Percentiles rank a stretch among this genome's conserved stretches.
These are phyloP conservation scores for Stenodera caucasica DNA, from an alignment of 2,888 invertebrate species.

Conservation along the genomic window DNA sequence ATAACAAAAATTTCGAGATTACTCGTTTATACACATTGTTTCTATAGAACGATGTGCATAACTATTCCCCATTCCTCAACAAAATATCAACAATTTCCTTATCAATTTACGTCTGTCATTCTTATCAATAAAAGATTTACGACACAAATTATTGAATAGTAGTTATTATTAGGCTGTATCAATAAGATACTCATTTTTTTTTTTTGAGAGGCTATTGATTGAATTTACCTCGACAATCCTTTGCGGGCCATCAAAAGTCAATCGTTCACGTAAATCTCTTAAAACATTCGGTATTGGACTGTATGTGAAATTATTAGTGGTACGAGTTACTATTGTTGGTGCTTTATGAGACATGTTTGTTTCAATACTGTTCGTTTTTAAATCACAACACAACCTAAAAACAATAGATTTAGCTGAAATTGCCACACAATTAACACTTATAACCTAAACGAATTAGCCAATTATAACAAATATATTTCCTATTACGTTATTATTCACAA, in stretches of 20 bases:
- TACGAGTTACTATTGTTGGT: background rate
- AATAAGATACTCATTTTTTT: too few relatives aligned
- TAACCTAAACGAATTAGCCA: background rate
- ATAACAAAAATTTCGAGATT: conserved; percentile 4
- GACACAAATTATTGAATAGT: background rate
- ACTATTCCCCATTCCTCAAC: background rate
- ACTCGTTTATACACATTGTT: conserved; percentile 12
- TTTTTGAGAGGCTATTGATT: background rate
- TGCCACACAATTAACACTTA: conserved; percentile 1
- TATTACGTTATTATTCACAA: too few relatives aligned
- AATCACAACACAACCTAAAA: too few relatives aligned
- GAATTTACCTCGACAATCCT: conserved; percentile 36
- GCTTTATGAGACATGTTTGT: conserved; percentile 22
- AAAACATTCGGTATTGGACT: conserved; percentile 42
- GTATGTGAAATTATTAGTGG: conserved; percentile 35
- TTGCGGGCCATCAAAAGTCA: conserved; percentile 31
- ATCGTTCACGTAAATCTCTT: conserved; percentile 43
- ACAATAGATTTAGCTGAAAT: background rate
- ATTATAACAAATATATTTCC: too few relatives aligned
- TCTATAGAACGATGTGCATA: conserved; percentile 5
- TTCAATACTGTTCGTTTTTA: background rate
- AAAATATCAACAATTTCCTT: background rate
- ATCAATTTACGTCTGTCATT: background rate
- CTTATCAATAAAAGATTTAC: conserved; percentile 3
- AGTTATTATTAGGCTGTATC: background rate